Conservation (phyloP, 30 jellyfish, hydroid and myxozoan species). For the Nemopilema nomurai region DNA sequence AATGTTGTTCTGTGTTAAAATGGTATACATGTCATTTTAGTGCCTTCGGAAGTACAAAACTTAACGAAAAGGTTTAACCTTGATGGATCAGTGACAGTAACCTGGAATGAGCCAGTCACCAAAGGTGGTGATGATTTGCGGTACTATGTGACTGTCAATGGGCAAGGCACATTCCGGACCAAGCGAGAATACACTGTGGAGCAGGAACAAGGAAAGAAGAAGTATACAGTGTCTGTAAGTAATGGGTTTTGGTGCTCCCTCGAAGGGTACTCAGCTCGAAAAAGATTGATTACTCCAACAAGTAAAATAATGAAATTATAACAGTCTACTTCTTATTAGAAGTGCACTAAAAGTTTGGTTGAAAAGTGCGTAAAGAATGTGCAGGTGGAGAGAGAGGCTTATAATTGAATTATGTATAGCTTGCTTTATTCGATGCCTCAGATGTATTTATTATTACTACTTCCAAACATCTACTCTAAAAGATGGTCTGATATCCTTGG, state of each 20-base stretch:
- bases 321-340: no score
- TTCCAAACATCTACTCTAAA: no score
- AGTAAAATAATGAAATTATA: no score
- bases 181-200: conserved; percentile 20
- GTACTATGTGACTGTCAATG: conserved; percentile 53
- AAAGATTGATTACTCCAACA: no score
- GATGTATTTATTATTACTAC: no score
- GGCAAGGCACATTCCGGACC: conserved; percentile 4
- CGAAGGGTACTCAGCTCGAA: no score
- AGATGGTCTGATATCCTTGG: no score
- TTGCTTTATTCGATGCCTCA: no score
- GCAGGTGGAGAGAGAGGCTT: no score
- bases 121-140: conserved; percentile 50
- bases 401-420: no score
- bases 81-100: conserved; percentile 61
- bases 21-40: conserved; percentile 10
- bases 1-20: background rate
- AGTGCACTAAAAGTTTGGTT: no score
- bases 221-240: conserved; percentile 55
- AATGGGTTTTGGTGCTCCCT: background rate
- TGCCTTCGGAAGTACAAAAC: conserved; percentile 57
- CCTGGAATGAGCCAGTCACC: conserved; percentile 73
- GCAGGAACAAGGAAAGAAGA: conserved; percentile 36
- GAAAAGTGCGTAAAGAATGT: no score
- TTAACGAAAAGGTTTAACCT: conserved; percentile 12